Conservation (phyloP, 2,888 invertebrate species). For the Cataglyphis albicans region DNA sequence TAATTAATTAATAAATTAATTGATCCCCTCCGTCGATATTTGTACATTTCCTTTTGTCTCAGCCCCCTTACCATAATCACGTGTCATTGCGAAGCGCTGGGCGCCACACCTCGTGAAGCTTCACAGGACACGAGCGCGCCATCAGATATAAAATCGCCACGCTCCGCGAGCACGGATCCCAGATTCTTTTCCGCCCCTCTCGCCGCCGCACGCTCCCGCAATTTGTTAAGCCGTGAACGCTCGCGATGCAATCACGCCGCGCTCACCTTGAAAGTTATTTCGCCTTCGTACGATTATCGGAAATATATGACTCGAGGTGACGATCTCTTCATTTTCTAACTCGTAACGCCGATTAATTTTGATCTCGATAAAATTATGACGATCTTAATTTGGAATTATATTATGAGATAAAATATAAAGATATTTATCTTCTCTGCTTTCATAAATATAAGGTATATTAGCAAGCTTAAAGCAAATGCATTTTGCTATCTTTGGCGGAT, state of each 20-base stretch:
- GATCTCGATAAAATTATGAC: background rate
- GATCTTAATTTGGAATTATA: background rate
- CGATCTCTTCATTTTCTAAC: background rate
- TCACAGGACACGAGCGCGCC: conserved; percentile 54
- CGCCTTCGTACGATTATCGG: conserved; percentile 19
- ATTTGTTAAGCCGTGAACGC: conserved; percentile 62
- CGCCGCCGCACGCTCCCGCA: conserved; percentile 58
- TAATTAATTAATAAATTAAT: conserved; percentile 14
- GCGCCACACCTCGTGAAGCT: conserved; percentile 54
- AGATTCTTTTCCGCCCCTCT: conserved; percentile 56
- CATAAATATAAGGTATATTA: background rate
- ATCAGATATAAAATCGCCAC: conserved; percentile 67
- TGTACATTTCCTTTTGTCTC: background rate
- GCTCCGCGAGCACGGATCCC: conserved; percentile 58
- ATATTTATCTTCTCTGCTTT: background rate
- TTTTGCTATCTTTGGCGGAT: background rate
- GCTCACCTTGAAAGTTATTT: conserved; percentile 56
- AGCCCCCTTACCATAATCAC: conserved; percentile 9
- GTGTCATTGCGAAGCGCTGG: conserved; percentile 37
- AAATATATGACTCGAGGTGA: background rate
- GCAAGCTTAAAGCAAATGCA: background rate
- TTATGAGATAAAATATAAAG: background rate
- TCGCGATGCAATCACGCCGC: conserved; percentile 51
- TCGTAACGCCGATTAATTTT: background rate
- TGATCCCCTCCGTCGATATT: background rate